Conservation (phyloP, 1,140 invertebrate genomes). For the Drosophila tropicalis region DNA sequence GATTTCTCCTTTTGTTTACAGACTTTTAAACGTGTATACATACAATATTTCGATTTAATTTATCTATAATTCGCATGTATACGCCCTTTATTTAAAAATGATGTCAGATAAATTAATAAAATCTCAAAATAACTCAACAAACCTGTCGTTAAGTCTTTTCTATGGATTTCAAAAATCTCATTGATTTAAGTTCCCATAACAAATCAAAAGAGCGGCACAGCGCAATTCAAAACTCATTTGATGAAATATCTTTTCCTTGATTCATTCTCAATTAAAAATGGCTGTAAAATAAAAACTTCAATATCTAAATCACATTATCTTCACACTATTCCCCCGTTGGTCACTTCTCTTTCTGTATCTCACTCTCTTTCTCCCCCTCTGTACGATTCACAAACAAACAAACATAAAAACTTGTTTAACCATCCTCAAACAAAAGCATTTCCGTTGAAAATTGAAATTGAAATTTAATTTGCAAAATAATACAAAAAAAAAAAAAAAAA, state of each 20-base stretch:
- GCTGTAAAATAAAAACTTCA: constrained; percentile 3
- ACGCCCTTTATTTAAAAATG: too few species aligned
- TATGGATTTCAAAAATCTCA: too few species aligned
- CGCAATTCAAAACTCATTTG: constrained; percentile 4
- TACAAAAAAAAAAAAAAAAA: constrained; percentile 16
- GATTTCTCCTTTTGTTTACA: too few species aligned
- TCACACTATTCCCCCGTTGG: constrained; percentile 1
- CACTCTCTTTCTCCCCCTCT: not conserved
- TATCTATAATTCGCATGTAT: too few species aligned
- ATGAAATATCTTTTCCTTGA: constrained; percentile 11
- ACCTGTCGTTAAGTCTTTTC: not conserved
- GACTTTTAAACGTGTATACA: too few species aligned
- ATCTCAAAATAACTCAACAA: not conserved
- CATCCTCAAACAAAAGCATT: constrained; percentile 28
- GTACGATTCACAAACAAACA: not conserved
- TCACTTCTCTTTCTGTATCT: too few species aligned
- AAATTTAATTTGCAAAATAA: constrained; percentile 65
- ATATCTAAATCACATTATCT: constrained; percentile 28
- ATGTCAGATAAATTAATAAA: not conserved
- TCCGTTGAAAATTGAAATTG: constrained; percentile 71
- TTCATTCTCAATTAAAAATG: constrained; percentile 21
- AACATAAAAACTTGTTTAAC: constrained; percentile 18
- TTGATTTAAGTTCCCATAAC: not conserved
- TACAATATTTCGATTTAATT: too few species aligned
- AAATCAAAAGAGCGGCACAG: not conserved